These are phyloP conservation scores for Chelonoidis abingdonii DNA, from an alignment of 2,113 vertebrate genomes.

Conservation along the genomic window DNA sequence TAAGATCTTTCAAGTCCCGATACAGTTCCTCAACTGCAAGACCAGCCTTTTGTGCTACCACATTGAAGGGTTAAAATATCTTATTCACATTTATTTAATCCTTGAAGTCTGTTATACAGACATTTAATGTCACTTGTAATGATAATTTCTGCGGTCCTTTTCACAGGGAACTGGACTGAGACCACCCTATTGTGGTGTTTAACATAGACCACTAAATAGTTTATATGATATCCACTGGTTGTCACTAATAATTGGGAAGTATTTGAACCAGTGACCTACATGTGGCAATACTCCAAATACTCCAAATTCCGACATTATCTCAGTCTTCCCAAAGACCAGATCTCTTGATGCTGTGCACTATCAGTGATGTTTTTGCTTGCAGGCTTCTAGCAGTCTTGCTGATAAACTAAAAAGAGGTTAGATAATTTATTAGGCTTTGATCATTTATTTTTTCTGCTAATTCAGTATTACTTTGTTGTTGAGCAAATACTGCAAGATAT, in stretches of 20 bases:
- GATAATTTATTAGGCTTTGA: constrained; percentile 31
- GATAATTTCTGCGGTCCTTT: background rate
- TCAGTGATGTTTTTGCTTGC: background rate
- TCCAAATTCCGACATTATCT: background rate
- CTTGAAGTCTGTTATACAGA: rapidly evolving
- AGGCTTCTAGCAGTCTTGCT: background rate
- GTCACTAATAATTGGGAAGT: background rate
- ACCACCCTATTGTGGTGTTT: background rate
- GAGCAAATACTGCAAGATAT: constrained; percentile 57
- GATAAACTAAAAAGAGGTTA: constrained; percentile 57
- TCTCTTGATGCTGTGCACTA: background rate
- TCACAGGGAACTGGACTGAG: rapidly evolving
- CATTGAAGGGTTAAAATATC: background rate
- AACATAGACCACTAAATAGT: background rate
- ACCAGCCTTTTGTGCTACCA: background rate
- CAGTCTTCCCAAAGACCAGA: background rate
- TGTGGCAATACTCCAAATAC: background rate
- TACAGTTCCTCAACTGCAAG: background rate
- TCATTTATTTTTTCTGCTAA: constrained; percentile 58
- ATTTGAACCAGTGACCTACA: background rate
- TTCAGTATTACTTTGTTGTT: constrained; percentile 53
- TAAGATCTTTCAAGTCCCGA: background rate
- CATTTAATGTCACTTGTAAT: background rate
- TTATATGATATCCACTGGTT: rapidly evolving
- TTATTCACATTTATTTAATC: background rate